Conservation (phyloP, 2,888 invertebrate species). For the Andrena trimmerana region DNA sequence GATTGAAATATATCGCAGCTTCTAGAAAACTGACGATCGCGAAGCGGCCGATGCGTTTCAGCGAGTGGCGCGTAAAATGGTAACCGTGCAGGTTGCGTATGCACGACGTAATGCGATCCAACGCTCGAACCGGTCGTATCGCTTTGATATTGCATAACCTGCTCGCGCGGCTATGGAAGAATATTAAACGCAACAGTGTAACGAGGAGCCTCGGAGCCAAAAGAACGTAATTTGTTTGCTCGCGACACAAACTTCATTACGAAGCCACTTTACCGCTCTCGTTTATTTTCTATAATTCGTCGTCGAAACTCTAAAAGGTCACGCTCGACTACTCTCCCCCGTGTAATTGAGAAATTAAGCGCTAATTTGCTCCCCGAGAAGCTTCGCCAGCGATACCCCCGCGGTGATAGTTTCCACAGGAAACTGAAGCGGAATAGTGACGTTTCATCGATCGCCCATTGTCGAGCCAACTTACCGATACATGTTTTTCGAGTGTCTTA, state of each 20-base stretch:
- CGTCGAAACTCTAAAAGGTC: not conserved
- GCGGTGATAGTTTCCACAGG: not conserved
- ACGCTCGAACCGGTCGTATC: slow-evolving; percentile 50
- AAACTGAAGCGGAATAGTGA: not conserved
- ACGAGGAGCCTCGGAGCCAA: slow-evolving; percentile 16
- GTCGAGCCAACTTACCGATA: too few relatives aligned
- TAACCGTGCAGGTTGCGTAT: slow-evolving; percentile 42
- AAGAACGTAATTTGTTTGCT: slow-evolving; percentile 21
- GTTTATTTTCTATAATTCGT: slow-evolving; percentile 9
- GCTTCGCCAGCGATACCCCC: not conserved
- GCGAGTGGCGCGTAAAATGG: slow-evolving; percentile 23
- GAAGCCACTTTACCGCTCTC: not conserved
- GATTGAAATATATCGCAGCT: not conserved
- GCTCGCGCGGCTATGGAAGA: slow-evolving; percentile 24
- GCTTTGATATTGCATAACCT: slow-evolving; percentile 58
- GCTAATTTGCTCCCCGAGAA: slow-evolving; percentile 1
- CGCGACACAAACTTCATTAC: slow-evolving; percentile 18
- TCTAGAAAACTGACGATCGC: not conserved
- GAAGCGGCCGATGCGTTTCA: slow-evolving; percentile 19
- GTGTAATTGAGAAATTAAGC: slow-evolving; percentile 36
- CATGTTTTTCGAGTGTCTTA: too few relatives aligned
- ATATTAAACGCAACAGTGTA: slow-evolving; percentile 32
- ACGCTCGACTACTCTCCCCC: not conserved
- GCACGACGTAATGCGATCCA: slow-evolving; percentile 51
- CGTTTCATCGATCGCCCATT: too few relatives aligned